Evolutionary conservation across 2,113 vertebrate genomes (phyloP).

Genomic region (Enhydra lutris): DNA sequence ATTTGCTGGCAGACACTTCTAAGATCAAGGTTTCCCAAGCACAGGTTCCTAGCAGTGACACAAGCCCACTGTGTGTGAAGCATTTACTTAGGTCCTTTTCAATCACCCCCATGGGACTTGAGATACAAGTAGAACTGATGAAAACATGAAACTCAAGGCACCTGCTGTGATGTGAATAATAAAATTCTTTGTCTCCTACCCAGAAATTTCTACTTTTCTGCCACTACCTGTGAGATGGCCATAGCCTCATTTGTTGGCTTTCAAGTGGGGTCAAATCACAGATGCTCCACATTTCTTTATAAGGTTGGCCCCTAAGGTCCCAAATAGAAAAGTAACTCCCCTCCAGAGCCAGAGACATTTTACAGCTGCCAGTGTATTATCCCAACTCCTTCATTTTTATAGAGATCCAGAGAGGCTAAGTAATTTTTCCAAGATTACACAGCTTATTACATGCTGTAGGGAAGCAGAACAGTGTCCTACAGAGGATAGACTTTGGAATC

Average conservation of each 20-base stretch:
- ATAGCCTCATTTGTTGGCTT: background rate
- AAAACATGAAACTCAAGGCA: background rate
- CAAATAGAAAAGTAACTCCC: background rate
- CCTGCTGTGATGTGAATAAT: background rate
- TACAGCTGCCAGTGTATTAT: background rate
- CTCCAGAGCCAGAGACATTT: background rate
- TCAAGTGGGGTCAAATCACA: background rate
- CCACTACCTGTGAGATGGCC: background rate
- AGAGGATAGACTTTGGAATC: background rate
- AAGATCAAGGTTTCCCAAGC: background rate
- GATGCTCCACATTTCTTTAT: background rate
- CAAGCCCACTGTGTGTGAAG: background rate
- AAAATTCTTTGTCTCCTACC: background rate
- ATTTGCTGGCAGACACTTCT: background rate
- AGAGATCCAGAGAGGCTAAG: background rate
- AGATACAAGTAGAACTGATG: background rate
- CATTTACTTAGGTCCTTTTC: background rate
- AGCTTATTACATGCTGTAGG: background rate
- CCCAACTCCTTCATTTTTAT: background rate
- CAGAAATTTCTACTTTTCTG: background rate
- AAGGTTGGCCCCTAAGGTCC: background rate
- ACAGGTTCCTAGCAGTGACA: background rate
- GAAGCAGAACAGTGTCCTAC: background rate
- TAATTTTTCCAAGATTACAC: background rate
- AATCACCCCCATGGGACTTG: background rate